Percentiles rank a stretch among this genome's conserved stretches.
Conservation (phyloP, 2,888 invertebrate genomes). For the Lobophora halterata region DNA sequence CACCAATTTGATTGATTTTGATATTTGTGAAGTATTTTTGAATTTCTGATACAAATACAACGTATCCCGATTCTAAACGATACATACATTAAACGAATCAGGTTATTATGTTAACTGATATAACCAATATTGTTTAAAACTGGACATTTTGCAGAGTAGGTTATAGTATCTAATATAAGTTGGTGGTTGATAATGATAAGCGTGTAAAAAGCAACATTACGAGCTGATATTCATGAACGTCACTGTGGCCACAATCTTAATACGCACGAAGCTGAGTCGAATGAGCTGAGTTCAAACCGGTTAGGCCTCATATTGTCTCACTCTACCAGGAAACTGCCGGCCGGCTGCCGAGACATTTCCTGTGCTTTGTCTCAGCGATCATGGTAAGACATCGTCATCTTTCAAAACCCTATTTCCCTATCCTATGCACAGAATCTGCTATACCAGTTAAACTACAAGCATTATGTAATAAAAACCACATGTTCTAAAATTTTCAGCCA, state of each 20-base stretch:
- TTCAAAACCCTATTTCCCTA: slow-evolving; percentile 9
- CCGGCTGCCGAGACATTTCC: slow-evolving; percentile 69
- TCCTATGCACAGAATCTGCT: slow-evolving; percentile 2
- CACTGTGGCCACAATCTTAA: slow-evolving; percentile 44
- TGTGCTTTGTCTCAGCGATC: slow-evolving; percentile 65
- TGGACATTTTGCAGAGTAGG: neutral
- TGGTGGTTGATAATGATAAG: slow-evolving; percentile 2
- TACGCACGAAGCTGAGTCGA: slow-evolving; percentile 49
- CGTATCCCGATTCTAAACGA: no score
- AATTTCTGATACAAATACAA: no score
- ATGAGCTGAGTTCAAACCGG: slow-evolving; percentile 71
- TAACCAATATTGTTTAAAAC: no score
- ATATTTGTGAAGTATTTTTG: neutral
- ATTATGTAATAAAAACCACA: slow-evolving; percentile 10
- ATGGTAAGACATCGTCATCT: slow-evolving; percentile 42
- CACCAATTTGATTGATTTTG: neutral
- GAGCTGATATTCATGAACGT: slow-evolving; percentile 29
- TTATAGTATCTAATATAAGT: slow-evolving; percentile 2
- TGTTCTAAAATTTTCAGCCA: slow-evolving; percentile 2
- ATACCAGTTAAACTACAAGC: neutral
- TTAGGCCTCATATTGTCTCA: slow-evolving; percentile 74
- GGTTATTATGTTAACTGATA: no score
- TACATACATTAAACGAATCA: no score
- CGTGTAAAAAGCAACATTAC: slow-evolving; percentile 14
- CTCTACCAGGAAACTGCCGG: slow-evolving; percentile 72